These are phyloP conservation scores for Opisthograptis luteolata DNA, from an alignment of 2,888 invertebrate genomes.

Conservation along the genomic window DNA sequence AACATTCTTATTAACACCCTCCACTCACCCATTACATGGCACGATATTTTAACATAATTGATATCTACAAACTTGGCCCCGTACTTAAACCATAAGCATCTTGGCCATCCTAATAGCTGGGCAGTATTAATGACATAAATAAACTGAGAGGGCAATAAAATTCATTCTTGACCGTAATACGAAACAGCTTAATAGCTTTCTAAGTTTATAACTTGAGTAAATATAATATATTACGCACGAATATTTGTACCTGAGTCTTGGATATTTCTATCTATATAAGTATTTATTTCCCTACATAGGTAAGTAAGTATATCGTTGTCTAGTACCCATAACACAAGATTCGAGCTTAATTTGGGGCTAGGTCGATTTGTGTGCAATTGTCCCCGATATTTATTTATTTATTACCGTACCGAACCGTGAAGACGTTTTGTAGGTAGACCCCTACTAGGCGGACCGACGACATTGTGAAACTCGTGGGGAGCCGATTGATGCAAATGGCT, in stretches of 20 bases:
- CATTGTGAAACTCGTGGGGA: no score
- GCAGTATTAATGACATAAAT: constrained; percentile 18
- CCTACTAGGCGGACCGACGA: no score
- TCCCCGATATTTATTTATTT: no score
- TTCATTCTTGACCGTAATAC: constrained; percentile 25
- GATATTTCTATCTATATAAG: no score
- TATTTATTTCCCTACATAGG: no score
- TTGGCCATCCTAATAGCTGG: constrained; percentile 24
- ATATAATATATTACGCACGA: not conserved
- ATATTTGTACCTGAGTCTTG: not conserved
- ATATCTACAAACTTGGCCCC: constrained; percentile 2
- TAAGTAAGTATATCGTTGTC: no score
- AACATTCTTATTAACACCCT: not conserved
- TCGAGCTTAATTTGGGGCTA: no score
- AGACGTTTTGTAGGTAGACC: no score
- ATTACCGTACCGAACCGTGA: no score
- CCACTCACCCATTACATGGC: not conserved
- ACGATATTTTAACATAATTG: constrained; percentile 6
- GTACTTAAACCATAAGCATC: constrained; percentile 7
- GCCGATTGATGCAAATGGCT: no score
- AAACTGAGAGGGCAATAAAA: constrained; percentile 18
- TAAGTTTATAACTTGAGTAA: not conserved
- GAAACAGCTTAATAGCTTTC: constrained; percentile 14
- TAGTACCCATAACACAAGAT: no score
- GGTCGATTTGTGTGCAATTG: no score